Evolutionary conservation across 64 coral and sea anemone species (phyloP).

Genomic region (Stichodactyla mertensii): DNA sequence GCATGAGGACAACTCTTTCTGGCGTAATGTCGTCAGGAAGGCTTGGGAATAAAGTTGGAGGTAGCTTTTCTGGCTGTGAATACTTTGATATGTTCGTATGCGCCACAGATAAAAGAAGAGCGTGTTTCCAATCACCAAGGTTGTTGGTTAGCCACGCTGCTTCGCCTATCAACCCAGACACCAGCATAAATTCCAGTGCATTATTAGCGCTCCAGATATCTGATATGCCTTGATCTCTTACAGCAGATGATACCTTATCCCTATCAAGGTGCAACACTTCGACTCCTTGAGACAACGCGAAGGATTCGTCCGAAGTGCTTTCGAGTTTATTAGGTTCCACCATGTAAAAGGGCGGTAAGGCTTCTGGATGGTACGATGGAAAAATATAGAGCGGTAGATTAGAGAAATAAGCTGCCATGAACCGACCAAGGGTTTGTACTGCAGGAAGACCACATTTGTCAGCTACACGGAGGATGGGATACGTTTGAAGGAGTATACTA

Average conservation of each 20-base stretch:
- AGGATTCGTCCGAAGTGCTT: constrained; percentile 22
- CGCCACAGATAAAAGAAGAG: constrained; percentile 73
- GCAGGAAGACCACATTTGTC: constrained; percentile 66
- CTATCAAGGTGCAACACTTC: constrained; percentile 55
- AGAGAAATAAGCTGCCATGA: constrained; percentile 96
- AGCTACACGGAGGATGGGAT: constrained; percentile 63
- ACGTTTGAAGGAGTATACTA: constrained; percentile 58
- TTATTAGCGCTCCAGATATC: constrained; percentile 79
- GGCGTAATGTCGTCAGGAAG: constrained; percentile 2
- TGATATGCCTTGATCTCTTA: constrained; percentile 64
- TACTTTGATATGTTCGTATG: background rate
- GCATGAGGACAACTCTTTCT: constrained; percentile 12
- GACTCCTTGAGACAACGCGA: constrained; percentile 33
- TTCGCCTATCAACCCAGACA: constrained; percentile 73
- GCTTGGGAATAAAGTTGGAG: background rate
- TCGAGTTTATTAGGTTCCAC: constrained; percentile 16
- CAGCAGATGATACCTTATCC: constrained; percentile 54
- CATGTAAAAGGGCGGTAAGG: constrained; percentile 61
- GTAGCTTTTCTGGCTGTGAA: background rate
- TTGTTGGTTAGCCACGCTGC: constrained; percentile 72
- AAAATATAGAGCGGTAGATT: constrained; percentile 79
- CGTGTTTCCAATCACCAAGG: constrained; percentile 91
- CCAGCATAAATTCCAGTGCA: constrained; percentile 58
- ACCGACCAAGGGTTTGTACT: constrained; percentile 67
- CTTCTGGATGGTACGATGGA: constrained; percentile 43